These are phyloP conservation scores for Acleris emargana DNA, from an alignment of 2,888 invertebrate genomes.

Conservation along the genomic window DNA sequence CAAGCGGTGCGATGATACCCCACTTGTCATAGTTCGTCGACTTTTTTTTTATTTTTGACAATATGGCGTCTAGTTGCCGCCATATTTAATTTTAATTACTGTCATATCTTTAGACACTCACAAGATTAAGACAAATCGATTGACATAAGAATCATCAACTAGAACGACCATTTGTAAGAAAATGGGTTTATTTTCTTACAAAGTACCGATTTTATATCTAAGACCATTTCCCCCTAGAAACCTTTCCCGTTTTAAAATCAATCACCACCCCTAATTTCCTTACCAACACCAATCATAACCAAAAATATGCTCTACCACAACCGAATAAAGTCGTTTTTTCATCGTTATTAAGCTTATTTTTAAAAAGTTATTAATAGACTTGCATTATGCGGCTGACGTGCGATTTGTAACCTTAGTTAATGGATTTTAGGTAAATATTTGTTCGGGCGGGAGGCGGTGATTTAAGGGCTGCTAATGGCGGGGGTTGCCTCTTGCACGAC, in stretches of 20 bases:
- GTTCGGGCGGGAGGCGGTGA: background rate
- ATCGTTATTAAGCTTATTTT: background rate
- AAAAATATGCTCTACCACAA: background rate
- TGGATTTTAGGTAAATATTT: constrained; percentile 5
- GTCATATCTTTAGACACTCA: no score
- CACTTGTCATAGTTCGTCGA: no score
- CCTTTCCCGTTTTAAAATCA: constrained; percentile 24
- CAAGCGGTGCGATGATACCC: no score
- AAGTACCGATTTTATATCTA: background rate
- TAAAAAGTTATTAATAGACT: constrained; percentile 27
- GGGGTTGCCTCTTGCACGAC: constrained; percentile 2
- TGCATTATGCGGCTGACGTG: constrained; percentile 14
- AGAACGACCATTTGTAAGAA: background rate
- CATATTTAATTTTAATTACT: no score
- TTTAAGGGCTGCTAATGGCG: background rate
- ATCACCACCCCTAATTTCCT: constrained; percentile 18
- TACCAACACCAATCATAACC: background rate
- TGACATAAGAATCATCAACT: no score
- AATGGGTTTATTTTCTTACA: background rate
- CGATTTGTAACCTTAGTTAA: constrained; percentile 20
- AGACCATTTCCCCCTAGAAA: constrained; percentile 6
- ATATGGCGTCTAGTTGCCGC: no score
- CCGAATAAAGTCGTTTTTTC: background rate
- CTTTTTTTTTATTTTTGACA: no score
- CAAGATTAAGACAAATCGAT: no score